Base-by-base conservation (phyloP, 2,797 vertebrate genomes). In the Tarsius wallacei region DNA sequence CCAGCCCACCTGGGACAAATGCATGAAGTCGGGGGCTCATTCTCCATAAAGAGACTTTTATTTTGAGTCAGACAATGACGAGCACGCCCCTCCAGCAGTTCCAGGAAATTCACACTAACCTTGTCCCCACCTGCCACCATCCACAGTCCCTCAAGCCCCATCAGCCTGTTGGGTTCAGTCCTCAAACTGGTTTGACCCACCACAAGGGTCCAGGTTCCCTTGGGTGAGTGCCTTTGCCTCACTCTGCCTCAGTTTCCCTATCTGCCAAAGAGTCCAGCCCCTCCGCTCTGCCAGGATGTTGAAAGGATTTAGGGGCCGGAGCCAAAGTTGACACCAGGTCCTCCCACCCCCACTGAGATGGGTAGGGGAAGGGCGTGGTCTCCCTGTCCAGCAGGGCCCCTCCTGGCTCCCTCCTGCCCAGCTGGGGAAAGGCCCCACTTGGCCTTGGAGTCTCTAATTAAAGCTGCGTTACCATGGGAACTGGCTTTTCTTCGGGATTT, bases 391-490 rank as follows among this genome's bases (percentile, higher is more conserved):
- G 42, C 21, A 13, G 17, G 61, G 73, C 28, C 36, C 71, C 42
- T 78, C 57, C 59, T 5, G 36, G 76, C 86, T 68, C 42, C 21
- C 36, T 90, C 76, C 74, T 33, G 78, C 78, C 63, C 49, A 22
- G 63, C 19, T 2, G 1, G 66, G 68, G n/a, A 64, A 31, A 49
- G 78, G 80, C 91, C 93, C 91, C 83, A 68, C 76, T 93, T 64
- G 66, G 96, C 96, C 93, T 93, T 47, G 81, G n/a, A 98, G 71
- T 59, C 89, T 96, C 96, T 94, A 96, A 97, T 94, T 94, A 95
- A 93, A 97, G 88, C 86, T 36, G 10, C 0, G 96, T 97, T 97
- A 53, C 97, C 61, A 98, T 96, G 95, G 98, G 15, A 98, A 98
- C 98, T 42, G 78, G 57, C 31, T 94, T 96, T 97, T 97, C 97